Evolutionary conservation across 2,888 invertebrate species (phyloP), one percentile per base, ranked within the genome.

Genomic region (Pammene fasciana): DNA sequence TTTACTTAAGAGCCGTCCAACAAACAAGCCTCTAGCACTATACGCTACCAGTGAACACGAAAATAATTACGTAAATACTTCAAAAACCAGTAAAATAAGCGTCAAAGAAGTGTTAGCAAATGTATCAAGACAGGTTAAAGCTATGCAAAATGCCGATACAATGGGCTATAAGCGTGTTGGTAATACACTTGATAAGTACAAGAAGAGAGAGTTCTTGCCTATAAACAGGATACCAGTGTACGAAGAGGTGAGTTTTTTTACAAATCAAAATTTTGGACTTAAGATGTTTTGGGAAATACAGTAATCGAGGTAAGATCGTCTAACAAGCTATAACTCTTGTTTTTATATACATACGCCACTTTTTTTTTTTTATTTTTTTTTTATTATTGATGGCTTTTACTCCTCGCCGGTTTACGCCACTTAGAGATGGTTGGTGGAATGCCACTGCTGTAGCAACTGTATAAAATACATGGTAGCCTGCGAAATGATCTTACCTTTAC

Each of bases 41-140:
- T 89, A 90, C 65, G 74, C 71, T 46, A 71, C 73, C 36, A 76
- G 46, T 18, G 66, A 64, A 71, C 70, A 71, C 36, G 43, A 62
- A 55, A 75, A 71, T 5, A 68, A 71, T 36, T 38, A 43, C 14
- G 10, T 6, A 11, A 71, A 14, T 59, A 7, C 5, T 45, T 14
- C 18, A 14, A 43, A 26, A 18, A 48, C 38, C n/a, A 38, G 36
- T 9, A 34, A 68, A 66, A 41, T 18, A 8, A 79, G 76, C 64
- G 78, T 82, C 0, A 76, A 80, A 67, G 86, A 88, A 74, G 82
- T 91, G 5, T 75, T 91, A 72, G 72, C 77, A 18, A 80, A 75
- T 71, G 84, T 91, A 10, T 78, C 80, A 16, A 75, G 75, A 11
- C 88, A 91, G 76, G 74, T 92, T n/a, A 85, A 81, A 75, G 86